These are phyloP conservation scores for Liasis olivaceus DNA, from an alignment of 2,797 vertebrate genomes.

Conservation along the genomic window DNA sequence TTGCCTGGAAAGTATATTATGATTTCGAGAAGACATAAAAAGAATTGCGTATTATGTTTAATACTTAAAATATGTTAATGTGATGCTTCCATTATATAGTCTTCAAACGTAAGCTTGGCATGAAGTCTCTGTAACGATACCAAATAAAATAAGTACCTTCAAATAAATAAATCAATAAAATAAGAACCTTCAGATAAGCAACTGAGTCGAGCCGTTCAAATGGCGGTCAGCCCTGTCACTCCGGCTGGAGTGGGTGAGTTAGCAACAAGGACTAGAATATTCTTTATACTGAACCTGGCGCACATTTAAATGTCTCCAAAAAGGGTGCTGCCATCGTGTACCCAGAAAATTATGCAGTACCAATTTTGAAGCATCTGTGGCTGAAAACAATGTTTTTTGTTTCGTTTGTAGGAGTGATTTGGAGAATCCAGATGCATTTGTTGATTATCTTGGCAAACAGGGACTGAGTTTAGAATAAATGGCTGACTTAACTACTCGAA, in stretches of 20 bases:
- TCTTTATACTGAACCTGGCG: neutral
- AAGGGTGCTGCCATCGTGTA: rapidly evolving
- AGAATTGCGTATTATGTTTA: constrained; percentile 62
- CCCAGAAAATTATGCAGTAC: neutral
- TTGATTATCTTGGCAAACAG: constrained; percentile 2
- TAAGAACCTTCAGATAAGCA: constrained; percentile 65
- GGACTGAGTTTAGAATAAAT: neutral
- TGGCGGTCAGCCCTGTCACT: constrained; percentile 51
- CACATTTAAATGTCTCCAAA: constrained; percentile 1
- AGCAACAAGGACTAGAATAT: constrained; percentile 28
- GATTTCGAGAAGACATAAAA: constrained; percentile 59
- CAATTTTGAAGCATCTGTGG: rapidly evolving
- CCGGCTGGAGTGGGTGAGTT: constrained; percentile 31
- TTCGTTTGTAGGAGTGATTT: neutral
- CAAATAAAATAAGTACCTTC: constrained; percentile 57
- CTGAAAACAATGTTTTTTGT: neutral
- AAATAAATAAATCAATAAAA: constrained; percentile 26
- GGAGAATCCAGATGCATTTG: neutral
- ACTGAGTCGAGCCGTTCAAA: constrained; percentile 55
- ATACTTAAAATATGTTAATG: constrained; percentile 69
- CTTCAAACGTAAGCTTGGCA: constrained; percentile 61
- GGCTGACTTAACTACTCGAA: neutral
- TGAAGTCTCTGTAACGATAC: constrained; percentile 63
- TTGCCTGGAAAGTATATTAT: constrained; percentile 48
- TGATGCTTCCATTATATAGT: constrained; percentile 41